Conservation (phyloP, 2,888 invertebrate species). For the Parthenolecanium corni region DNA sequence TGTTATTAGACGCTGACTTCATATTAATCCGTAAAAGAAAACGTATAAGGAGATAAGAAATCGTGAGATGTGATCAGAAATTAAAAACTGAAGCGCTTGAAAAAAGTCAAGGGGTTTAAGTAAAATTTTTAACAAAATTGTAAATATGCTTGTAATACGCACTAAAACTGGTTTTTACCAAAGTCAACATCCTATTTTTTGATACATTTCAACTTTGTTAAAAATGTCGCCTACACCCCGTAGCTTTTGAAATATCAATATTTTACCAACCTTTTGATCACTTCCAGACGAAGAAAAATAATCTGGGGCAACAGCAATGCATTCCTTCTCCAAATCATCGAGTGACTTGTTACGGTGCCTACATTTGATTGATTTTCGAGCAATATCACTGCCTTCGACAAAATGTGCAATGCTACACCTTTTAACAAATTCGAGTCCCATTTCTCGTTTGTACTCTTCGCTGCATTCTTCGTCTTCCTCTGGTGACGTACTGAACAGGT, state of each 20-base stretch:
- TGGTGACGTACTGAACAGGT: constrained; percentile 35
- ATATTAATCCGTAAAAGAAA: neutral
- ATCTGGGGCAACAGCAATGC: constrained; percentile 10
- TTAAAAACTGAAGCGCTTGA: too few relatives aligned
- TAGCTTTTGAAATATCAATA: too few relatives aligned
- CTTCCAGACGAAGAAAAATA: neutral
- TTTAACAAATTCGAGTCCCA: constrained; percentile 31
- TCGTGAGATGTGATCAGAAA: too few relatives aligned
- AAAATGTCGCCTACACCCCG: too few relatives aligned
- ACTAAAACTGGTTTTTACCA: too few relatives aligned
- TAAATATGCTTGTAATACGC: too few relatives aligned
- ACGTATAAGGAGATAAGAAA: too few relatives aligned
- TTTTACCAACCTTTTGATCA: constrained; percentile 20
- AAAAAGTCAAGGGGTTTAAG: too few relatives aligned
- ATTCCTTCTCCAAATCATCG: constrained; percentile 29
- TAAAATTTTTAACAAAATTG: too few relatives aligned
- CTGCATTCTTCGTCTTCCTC: constrained; percentile 35
- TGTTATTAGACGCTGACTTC: neutral
- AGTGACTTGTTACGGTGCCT: constrained; percentile 32
- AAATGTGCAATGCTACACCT: constrained; percentile 66
- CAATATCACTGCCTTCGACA: constrained; percentile 69
- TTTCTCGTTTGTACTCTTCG: constrained; percentile 34
- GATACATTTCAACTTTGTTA: too few relatives aligned
- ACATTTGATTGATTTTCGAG: constrained; percentile 58
- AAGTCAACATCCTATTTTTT: too few relatives aligned